phyloP scores from a whole-genome alignment of 2,888 invertebrate species.

The Fragum whitleyi region DNA sequence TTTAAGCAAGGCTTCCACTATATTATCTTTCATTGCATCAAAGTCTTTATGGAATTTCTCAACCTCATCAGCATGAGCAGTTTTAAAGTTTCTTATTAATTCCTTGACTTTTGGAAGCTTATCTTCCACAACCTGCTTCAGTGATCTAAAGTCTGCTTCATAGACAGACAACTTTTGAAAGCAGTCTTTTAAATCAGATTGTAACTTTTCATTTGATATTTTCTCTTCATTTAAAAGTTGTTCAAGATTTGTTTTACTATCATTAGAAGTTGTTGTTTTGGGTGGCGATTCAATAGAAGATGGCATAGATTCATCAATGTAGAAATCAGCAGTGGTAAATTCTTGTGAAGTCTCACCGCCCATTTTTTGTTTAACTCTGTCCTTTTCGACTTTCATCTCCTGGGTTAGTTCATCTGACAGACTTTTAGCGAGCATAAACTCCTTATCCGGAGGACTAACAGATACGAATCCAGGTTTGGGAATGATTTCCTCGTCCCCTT shows the following conservation, averaged over 20 bases:
- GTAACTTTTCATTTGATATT: conserved; percentile 51
- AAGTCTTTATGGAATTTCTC: conserved; percentile 48
- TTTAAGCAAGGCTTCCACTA: conserved; percentile 27
- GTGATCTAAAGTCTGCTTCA: conserved; percentile 47
- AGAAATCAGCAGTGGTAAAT: conserved; percentile 93
- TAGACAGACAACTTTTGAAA: conserved; percentile 49
- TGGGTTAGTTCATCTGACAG: conserved; percentile 77
- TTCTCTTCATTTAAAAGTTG: conserved; percentile 41
- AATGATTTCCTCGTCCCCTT: conserved; percentile 66
- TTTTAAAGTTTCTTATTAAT: conserved; percentile 49
- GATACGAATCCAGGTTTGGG: conserved; percentile 63
- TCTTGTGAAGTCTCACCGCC: conserved; percentile 86
- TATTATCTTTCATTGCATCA: conserved; percentile 41
- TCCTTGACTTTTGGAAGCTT: conserved; percentile 53
- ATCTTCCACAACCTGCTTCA: conserved; percentile 49
- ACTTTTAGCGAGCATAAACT: conserved; percentile 74
- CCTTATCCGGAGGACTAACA: conserved; percentile 68
- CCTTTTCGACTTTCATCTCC: conserved; percentile 68
- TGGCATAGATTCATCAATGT: conserved; percentile 95
- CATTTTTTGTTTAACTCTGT: conserved; percentile 33
- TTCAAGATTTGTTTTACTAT: conserved; percentile 83
- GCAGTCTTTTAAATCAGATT: conserved; percentile 56
- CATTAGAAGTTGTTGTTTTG: conserved; percentile 83
- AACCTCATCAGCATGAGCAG: conserved; percentile 41
- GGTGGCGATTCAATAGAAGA: conserved; percentile 89